Conservation (phyloP, 2,888 invertebrate genomes). For the Fragum sueziense region DNA sequence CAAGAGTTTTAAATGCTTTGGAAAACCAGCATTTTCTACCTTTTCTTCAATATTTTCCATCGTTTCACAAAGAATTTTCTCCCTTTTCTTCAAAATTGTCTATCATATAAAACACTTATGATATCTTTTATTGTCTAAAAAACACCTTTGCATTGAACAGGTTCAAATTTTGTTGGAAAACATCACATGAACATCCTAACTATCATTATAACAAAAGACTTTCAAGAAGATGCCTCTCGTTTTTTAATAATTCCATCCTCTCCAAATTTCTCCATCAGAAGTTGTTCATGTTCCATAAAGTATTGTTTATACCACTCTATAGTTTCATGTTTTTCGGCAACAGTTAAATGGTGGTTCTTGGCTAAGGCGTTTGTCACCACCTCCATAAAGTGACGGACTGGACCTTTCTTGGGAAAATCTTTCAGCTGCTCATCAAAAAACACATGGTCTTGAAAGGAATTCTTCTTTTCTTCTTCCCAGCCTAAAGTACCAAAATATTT, state of each 20-base stretch:
- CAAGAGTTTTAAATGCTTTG: too few relatives aligned
- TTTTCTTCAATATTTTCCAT: too few relatives aligned
- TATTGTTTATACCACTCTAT: constrained; percentile 96
- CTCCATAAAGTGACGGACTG: constrained; percentile 98
- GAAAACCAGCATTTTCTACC: too few relatives aligned
- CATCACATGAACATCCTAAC: too few relatives aligned
- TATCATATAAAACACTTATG: neutral
- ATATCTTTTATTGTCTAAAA: neutral
- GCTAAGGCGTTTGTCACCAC: constrained; percentile 95
- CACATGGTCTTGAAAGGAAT: constrained; percentile 95
- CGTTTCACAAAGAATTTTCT: neutral
- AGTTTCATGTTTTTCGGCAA: constrained; percentile 93
- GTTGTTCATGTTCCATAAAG: constrained; percentile 88
- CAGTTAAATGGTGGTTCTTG: constrained; percentile 95
- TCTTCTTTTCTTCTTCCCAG: constrained; percentile 84
- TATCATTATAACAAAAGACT: too few relatives aligned
- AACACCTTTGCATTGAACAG: neutral
- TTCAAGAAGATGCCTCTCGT: neutral
- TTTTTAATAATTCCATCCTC: constrained; percentile 33
- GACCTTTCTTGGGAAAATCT: constrained; percentile 93
- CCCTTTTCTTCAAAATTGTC: neutral
- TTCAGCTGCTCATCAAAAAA: constrained; percentile 94
- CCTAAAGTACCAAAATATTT: constrained; percentile 77
- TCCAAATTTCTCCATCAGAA: constrained; percentile 83
- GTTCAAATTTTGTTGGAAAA: neutral